Evolutionary conservation across 2,797 vertebrate genomes (phyloP).

Genomic region (Fistularia tabacaria): DNA sequence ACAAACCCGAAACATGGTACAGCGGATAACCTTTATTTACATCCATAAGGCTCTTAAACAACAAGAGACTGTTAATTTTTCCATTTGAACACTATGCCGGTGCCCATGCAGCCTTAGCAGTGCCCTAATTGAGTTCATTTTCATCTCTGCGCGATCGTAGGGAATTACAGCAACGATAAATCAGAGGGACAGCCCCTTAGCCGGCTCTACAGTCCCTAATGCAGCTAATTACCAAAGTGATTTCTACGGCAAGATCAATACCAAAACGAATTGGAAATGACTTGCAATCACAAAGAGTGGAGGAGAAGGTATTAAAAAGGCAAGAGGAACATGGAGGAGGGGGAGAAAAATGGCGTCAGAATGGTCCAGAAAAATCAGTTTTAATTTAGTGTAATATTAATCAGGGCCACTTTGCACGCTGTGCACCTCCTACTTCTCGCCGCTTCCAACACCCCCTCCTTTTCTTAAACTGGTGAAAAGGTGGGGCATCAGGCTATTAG

Average conservation of each 20-base stretch:
- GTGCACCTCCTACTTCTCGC: constrained; percentile 59
- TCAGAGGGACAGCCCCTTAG: constrained; percentile 98
- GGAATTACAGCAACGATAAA: constrained; percentile 99
- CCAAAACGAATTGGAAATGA: constrained; percentile 99
- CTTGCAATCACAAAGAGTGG: constrained; percentile 92
- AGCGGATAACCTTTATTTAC: constrained; percentile 99
- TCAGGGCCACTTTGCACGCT: constrained; percentile 92
- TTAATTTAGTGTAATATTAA: constrained; percentile 99
- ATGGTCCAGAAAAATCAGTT: constrained; percentile 99
- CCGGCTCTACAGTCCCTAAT: constrained; percentile 78
- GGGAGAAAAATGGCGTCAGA: constrained; percentile 78
- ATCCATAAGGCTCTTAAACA: constrained; percentile 99
- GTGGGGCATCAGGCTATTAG: constrained; percentile 82
- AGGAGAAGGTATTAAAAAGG: constrained; percentile 84
- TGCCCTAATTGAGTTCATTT: constrained; percentile 99
- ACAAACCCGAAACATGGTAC: constrained; percentile 81
- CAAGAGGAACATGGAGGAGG: constrained; percentile 64
- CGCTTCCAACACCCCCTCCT: constrained; percentile 69
- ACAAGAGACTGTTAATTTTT: constrained; percentile 97
- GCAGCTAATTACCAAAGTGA: constrained; percentile 99
- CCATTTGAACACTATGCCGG: constrained; percentile 92
- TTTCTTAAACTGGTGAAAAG: constrained; percentile 84
- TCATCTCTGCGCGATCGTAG: constrained; percentile 99
- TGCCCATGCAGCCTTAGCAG: constrained; percentile 94
- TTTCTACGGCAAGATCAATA: constrained; percentile 99